Percentiles rank a stretch among this genome's conserved stretches.
Evolutionary conservation across 2,797 vertebrate genomes (phyloP).

Genomic region (Manis javanica): DNA sequence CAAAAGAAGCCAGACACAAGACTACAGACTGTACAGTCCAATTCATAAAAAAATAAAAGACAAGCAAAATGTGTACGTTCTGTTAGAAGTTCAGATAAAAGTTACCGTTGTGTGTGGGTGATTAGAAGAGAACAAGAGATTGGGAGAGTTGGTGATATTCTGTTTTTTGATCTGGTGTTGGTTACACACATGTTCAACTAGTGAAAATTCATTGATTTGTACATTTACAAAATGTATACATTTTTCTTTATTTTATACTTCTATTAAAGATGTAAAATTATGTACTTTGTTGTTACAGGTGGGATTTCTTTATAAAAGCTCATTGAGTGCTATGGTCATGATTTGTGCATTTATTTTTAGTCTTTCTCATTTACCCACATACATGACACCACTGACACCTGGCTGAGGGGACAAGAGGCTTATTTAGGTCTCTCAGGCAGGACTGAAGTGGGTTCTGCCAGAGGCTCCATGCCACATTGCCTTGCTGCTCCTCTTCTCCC

Average conservation of each 20-base stretch:
- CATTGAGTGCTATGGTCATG: not conserved
- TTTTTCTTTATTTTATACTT: not conserved
- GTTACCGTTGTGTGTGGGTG: not conserved
- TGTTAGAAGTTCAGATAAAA: constrained; percentile 26
- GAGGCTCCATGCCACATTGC: not conserved
- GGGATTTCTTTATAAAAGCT: not conserved
- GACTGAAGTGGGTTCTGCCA: not conserved
- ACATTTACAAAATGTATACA: not conserved
- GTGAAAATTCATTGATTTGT: not conserved
- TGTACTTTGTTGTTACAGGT: not conserved
- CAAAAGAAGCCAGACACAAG: not conserved
- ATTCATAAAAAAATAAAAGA: not conserved
- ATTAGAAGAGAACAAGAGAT: not conserved
- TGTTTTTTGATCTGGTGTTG: not conserved
- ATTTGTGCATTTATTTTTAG: not conserved
- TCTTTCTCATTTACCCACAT: not conserved
- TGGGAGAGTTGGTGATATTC: not conserved
- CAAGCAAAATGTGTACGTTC: not conserved
- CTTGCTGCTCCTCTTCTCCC: not conserved
- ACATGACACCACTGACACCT: not conserved
- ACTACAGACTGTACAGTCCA: not conserved
- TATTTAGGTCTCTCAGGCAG: not conserved
- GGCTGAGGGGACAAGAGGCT: not conserved
- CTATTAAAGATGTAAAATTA: not conserved
- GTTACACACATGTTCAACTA: not conserved